Base-by-base conservation (phyloP, 2,797 vertebrate genomes). In the Sebastes minor region DNA sequence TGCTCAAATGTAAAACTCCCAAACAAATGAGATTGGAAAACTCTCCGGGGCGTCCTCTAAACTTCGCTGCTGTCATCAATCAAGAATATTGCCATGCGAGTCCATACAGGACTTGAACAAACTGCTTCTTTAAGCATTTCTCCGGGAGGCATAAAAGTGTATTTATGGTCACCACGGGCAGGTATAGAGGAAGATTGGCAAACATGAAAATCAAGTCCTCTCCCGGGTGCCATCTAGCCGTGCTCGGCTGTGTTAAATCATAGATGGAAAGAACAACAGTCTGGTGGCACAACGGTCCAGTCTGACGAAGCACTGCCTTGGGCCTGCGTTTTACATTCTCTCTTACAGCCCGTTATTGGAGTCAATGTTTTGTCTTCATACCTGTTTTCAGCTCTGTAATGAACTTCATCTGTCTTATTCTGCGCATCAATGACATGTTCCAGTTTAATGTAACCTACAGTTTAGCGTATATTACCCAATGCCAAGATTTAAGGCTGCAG, bases 391-490 rank as follows among this genome's bases (percentile, higher is more conserved):
- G 88, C 86, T 83, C 82, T 76, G 75, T 93, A 94, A 94, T 92
- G 91, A 91, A 92, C 92, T 85, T 88, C 86, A 90, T 94, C 87
- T 59, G 84, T 94, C 96, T 97, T 97, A 93, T 96, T 97, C 96
- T 95, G 95, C 95, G 96, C 96, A 84, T 91, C 96, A 77, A 38
- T 86, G 89, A 85, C 86, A 82, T 63, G 63, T 64, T 87, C 68
- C 82, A 78, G 78, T 92, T 93, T 90, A 84, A 90, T 86, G 83
- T 85, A 87, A 91, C 76, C 87, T 78, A 63, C 85, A 86, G 89
- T 92, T 93, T 89, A 92, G 85, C 77, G 78, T 85, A 72, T 88
- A 89, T 91, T 89, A 80, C 86, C 88, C 78, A 62, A 28, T 83
- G 76, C 80, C 71, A 73, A 88, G 92, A 92, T 91, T 94, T 92